Evolutionary conservation across 2,888 invertebrate species (phyloP).

Genomic region (Chrysopilus asiliformis): DNA sequence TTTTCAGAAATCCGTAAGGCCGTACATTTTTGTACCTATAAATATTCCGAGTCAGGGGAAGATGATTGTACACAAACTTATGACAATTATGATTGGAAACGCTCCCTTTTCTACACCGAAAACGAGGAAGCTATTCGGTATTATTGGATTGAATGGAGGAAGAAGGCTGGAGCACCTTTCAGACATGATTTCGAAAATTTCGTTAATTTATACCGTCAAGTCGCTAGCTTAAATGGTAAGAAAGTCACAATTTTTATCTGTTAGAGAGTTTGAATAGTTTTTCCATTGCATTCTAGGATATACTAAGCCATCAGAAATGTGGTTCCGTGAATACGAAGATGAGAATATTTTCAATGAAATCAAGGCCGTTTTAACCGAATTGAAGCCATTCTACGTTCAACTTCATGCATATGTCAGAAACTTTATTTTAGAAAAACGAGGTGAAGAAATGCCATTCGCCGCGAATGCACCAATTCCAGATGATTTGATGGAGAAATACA

Average conservation of each 20-base stretch:
- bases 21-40: too few species aligned
- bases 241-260: not conserved
- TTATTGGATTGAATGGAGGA: constrained; percentile 31
- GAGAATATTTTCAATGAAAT: constrained; percentile 56
- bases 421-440: too few species aligned
- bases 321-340: constrained; percentile 46
- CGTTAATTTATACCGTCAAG: constrained; percentile 27
- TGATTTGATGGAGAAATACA: constrained; percentile 44
- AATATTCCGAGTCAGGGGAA: too few species aligned
- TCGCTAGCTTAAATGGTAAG: constrained; percentile 26
- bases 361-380: constrained; percentile 53
- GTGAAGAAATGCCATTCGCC: too few species aligned
- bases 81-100: too few species aligned
- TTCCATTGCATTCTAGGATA: too few species aligned
- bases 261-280: too few species aligned
- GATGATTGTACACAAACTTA: too few species aligned
- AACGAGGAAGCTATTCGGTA: constrained; percentile 27
- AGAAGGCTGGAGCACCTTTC: constrained; percentile 21
- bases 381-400: constrained; percentile 69
- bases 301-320: constrained; percentile 34
- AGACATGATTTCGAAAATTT: constrained; percentile 23
- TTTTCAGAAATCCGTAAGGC: too few species aligned
- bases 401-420: constrained; percentile 69
- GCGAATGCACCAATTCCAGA: too few species aligned
- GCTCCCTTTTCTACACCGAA: too few species aligned